Conservation (phyloP, 2,888 invertebrate genomes). For the Cataglyphis albicans region DNA sequence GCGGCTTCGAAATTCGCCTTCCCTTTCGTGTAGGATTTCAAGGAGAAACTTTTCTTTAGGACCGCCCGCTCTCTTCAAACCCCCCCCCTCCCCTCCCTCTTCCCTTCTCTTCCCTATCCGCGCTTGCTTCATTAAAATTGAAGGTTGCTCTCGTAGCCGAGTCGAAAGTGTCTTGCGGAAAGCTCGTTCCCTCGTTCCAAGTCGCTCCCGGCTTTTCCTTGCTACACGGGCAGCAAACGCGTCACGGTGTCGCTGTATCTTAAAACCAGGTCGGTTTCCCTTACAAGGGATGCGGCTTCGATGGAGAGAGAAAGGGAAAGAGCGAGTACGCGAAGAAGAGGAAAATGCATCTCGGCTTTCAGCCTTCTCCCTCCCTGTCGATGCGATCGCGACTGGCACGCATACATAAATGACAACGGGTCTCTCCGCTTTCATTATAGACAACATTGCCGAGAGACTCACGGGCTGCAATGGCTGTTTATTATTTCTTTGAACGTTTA, state of each 20-base stretch:
- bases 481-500: slow-evolving; percentile 53
- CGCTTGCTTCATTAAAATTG: slow-evolving; percentile 76
- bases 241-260: slow-evolving; percentile 50
- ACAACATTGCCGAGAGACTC: too few species aligned
- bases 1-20: slow-evolving; percentile 61
- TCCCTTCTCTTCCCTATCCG: neutral
- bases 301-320: too few species aligned
- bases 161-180: slow-evolving; percentile 71
- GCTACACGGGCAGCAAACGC: slow-evolving; percentile 55
- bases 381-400: slow-evolving; percentile 24
- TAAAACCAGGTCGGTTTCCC: slow-evolving; percentile 33
- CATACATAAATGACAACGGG: slow-evolving; percentile 4
- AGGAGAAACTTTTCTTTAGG: slow-evolving; percentile 56
- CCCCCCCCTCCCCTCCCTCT: neutral
- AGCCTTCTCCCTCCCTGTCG: neutral
- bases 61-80: neutral
- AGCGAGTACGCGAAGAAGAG: too few species aligned
- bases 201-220: neutral
- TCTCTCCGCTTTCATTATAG: too few species aligned
- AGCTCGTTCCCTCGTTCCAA: slow-evolving; percentile 44
- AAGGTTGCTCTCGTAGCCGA: slow-evolving; percentile 72
- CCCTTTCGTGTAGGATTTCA: slow-evolving; percentile 62
- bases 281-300: slow-evolving; percentile 8
- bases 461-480: neutral
- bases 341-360: too few species aligned